These are phyloP conservation scores for Falco naumanni DNA, from an alignment of 2,797 vertebrate genomes.

Conservation along the genomic window DNA sequence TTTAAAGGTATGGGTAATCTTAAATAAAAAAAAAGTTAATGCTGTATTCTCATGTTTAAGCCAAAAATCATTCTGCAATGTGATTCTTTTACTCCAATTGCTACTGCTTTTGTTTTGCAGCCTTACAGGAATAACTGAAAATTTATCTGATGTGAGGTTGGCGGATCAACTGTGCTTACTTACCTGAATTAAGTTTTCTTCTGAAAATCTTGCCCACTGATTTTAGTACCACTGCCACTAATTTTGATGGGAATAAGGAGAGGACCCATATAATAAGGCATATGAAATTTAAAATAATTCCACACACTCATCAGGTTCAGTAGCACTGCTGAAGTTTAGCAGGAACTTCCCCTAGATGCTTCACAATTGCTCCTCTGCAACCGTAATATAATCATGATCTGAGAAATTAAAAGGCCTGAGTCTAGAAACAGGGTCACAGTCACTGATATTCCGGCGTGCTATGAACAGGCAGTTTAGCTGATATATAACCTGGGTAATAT, in stretches of 20 bases:
- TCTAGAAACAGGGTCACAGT: background rate
- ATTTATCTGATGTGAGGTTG: background rate
- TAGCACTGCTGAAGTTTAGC: background rate
- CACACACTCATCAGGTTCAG: background rate
- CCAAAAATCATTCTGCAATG: background rate
- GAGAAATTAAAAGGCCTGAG: background rate
- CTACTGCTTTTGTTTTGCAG: background rate
- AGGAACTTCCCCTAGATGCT: background rate
- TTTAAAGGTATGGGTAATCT: background rate
- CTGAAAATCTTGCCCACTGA: background rate
- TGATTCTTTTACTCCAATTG: background rate
- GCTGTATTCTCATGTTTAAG: background rate
- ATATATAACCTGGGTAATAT: background rate
- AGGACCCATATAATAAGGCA: background rate
- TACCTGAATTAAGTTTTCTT: background rate
- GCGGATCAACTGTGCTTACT: background rate
- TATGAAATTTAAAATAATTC: background rate
- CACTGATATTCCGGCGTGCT: background rate
- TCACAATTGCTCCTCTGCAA: background rate
- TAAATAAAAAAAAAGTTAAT: background rate
- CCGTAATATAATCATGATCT: background rate
- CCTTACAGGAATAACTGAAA: background rate
- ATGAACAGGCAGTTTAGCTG: background rate
- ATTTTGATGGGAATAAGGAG: background rate
- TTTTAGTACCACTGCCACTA: background rate